Evolutionary conservation across 1,140 invertebrate species (phyloP).

Genomic region (Leptinotarsa lineolata): DNA sequence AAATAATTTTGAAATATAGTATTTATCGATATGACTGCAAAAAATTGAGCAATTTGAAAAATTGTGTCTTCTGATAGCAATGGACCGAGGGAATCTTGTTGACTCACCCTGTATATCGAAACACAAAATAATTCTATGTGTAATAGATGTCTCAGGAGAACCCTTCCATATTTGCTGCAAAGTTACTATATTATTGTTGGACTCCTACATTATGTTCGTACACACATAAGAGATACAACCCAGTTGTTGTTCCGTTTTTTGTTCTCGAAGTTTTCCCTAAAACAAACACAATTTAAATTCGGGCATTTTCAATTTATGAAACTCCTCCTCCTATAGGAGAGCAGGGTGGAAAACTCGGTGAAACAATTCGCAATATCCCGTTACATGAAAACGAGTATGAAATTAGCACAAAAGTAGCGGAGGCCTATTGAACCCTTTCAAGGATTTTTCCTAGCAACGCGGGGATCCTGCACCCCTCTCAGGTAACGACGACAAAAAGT

Average conservation of each 20-base stretch:
- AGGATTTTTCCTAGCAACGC: slow-evolving; percentile 25
- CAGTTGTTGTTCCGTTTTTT: neutral
- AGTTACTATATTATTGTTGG: neutral
- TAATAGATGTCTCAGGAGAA: too few species aligned
- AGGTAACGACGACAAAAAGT: slow-evolving; percentile 5
- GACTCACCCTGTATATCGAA: too few species aligned
- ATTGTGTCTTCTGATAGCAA: too few species aligned
- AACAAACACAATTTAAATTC: slow-evolving; percentile 6
- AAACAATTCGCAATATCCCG: slow-evolving; percentile 21
- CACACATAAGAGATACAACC: neutral
- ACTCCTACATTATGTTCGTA: neutral
- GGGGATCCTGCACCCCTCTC: slow-evolving; percentile 1
- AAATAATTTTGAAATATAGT: too few species aligned
- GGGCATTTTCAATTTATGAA: slow-evolving; percentile 21
- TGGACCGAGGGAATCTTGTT: too few species aligned
- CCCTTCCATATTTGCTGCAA: too few species aligned
- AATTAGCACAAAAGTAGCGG: slow-evolving; percentile 22
- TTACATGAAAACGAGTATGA: slow-evolving; percentile 20
- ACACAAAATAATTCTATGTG: too few species aligned
- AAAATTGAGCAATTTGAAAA: too few species aligned
- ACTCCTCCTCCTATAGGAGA: slow-evolving; percentile 14
- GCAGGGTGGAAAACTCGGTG: neutral
- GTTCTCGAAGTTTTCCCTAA: neutral
- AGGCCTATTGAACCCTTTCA: slow-evolving; percentile 24
- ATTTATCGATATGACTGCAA: too few species aligned